Base-by-base conservation (phyloP, 2,888 invertebrate genomes). In the Pachymerium ferrugineum region DNA sequence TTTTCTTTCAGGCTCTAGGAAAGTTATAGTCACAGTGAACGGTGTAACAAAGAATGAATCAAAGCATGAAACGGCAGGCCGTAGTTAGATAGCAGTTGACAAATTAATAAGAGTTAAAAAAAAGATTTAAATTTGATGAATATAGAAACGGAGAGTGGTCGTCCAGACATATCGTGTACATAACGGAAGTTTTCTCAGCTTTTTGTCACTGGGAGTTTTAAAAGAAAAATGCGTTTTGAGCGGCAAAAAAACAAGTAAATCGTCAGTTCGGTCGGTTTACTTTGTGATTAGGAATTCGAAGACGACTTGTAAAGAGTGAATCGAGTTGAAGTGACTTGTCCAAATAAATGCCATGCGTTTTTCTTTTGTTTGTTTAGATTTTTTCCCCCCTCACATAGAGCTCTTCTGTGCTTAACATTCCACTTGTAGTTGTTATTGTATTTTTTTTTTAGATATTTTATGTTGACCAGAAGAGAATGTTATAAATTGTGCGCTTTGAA, bases 1-100 rank as follows among this genome's bases (percentile, higher is more conserved):
- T 14, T 16, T 69, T n/a, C n/a, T 72, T 72, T 16, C 72, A 72
- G 72, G 72, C 25, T 72, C 72, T 72, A 72, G 72, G 72, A 72
- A 72, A 72, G 47, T 72, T 47, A 47, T 72, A 72, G 72, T 72
- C 28, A 72, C 72, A 72, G 42, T 72, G 42, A 72, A 72, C 29
- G 72, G 72, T 42, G 72, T 72, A 28, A 72, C 72, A 72, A 72
- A 54, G 47, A 72, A 16, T 47, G 72, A 47, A 28, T 47, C 72
- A 72, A 72, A 54, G 47, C 42, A 16, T 47, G 72, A 72, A 33
- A 42, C 72, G 16, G 72, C 72, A 8, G 35, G 54, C n/a, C 72
- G 72, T 38, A 72, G 72, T 42, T 42, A 38, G 68, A 62, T 25
- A 68, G 30, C 68, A 10, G 28, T 68, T 68, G n/a, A 22, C 16